Base-by-base conservation (phyloP, 2,888 invertebrate species). In the Nineta flava region DNA sequence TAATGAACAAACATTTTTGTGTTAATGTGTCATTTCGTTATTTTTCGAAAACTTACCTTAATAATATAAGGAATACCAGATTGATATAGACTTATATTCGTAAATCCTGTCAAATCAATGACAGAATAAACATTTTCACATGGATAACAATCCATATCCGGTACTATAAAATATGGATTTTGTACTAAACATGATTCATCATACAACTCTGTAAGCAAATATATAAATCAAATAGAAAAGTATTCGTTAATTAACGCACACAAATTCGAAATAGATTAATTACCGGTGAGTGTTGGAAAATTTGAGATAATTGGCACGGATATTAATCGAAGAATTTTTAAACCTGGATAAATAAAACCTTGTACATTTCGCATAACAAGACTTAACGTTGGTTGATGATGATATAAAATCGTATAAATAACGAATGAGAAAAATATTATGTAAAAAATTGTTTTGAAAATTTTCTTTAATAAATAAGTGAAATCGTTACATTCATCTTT, bases 71-170 rank as follows among this genome's bases (percentile, higher is more conserved):
- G 78, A 54, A 72, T 70, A 40, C 75, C 78, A 54, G 70, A 67
- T 55, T 74, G 72, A 56, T 71, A 71, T 50, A 67, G 62, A 53
- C 65, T 66, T 48, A 70, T 67, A 53, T 73, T 71, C 52, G 67
- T 69, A 51, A 76, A 74, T 47, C 75, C 74, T 50, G 76, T 73
- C 47, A 86, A 66, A 63, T 85, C 78, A 50, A 80, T 69, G 38
- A 90, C 73, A 58, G 77, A 77, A 55, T 74, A 74, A 0, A 86
- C 75, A 57, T 75, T 69, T 59, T 80, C 80, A 59, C 90, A 91
- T 0, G 88, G 87, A 76, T 83, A 84, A 61, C 90, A 90, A 61
- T 87, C 87, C 73, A 88, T 80, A 59, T 86, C 83, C n/a, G 75
- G 72, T 9, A 87, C 77, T 61, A 79, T 77, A 62, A 87, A 91